Conservation (phyloP, 2,113 vertebrate species). For the Todiramphus saurophagus region DNA sequence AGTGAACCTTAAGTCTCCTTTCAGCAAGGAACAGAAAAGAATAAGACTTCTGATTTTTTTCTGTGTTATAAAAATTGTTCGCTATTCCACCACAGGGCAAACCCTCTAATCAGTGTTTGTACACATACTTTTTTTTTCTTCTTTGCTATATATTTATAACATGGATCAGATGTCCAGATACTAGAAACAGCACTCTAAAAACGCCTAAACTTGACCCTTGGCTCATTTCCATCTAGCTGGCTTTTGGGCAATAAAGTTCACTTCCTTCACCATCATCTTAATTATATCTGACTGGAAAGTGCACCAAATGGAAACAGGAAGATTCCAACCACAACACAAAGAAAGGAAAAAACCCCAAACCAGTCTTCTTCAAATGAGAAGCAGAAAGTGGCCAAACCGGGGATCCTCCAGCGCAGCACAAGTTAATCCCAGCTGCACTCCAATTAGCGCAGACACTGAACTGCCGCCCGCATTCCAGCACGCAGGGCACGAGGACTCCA, state of each 20-base stretch:
- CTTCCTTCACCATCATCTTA: neutral
- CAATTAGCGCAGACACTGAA: neutral
- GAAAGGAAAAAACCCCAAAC: neutral
- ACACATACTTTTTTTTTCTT: neutral
- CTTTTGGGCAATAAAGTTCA: neutral
- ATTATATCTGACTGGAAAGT: constrained; percentile 14
- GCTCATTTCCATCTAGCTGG: neutral
- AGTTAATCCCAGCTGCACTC: constrained; percentile 10
- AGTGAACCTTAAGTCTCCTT: neutral
- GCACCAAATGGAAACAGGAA: constrained; percentile 3
- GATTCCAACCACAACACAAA: constrained; percentile 4
- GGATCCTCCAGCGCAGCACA: neutral
- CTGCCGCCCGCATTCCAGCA: neutral
- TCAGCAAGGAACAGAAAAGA: neutral
- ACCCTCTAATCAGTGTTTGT: neutral
- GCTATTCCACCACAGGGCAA: neutral
- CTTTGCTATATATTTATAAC: neutral
- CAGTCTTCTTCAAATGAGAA: constrained; percentile 5
- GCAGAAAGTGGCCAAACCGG: neutral
- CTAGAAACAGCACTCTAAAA: neutral
- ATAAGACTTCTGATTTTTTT: neutral
- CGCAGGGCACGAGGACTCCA: neutral
- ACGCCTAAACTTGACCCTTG: neutral
- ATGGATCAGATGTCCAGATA: neutral
- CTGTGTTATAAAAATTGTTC: neutral